phyloP scores from a whole-genome alignment of 2,797 vertebrate genomes.

The Macroramphosus scolopax region DNA sequence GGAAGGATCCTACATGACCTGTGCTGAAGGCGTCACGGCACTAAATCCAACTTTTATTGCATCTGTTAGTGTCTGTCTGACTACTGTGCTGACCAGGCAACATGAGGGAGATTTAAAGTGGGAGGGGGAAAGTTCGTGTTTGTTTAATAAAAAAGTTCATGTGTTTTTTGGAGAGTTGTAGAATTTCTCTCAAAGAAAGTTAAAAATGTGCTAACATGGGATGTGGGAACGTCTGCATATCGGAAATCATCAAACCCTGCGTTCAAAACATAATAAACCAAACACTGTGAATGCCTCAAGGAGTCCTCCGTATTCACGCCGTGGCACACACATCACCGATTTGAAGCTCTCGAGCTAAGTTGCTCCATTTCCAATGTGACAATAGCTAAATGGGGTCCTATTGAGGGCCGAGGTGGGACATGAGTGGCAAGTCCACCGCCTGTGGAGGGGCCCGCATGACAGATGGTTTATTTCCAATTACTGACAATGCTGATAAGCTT shows the following conservation, averaged over 20 bases:
- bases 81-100: no score
- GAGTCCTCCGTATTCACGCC: constrained; percentile 41
- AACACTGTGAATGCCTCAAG: constrained; percentile 21
- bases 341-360: constrained; percentile 57
- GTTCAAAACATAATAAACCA: constrained; percentile 34
- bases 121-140: no score
- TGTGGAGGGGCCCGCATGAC: constrained; percentile 43
- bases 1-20: not conserved
- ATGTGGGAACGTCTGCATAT: constrained; percentile 16
- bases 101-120: no score
- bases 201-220: no score
- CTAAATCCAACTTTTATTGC: not conserved
- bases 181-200: no score
- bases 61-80: no score
- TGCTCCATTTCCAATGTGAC: constrained; percentile 58
- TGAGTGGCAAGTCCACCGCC: constrained; percentile 27
- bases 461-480: constrained; percentile 64
- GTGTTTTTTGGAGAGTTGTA: no score
- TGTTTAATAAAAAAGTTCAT: no score
- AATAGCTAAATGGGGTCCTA: constrained; percentile 62
- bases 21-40: not conserved
- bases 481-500: constrained; percentile 53
- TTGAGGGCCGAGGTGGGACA: constrained; percentile 57
- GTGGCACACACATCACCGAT: constrained; percentile 34
- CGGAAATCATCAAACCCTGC: constrained; percentile 24